Base-by-base conservation (phyloP, 2,888 invertebrate species). In the Zaprionus bogoriensis region DNA sequence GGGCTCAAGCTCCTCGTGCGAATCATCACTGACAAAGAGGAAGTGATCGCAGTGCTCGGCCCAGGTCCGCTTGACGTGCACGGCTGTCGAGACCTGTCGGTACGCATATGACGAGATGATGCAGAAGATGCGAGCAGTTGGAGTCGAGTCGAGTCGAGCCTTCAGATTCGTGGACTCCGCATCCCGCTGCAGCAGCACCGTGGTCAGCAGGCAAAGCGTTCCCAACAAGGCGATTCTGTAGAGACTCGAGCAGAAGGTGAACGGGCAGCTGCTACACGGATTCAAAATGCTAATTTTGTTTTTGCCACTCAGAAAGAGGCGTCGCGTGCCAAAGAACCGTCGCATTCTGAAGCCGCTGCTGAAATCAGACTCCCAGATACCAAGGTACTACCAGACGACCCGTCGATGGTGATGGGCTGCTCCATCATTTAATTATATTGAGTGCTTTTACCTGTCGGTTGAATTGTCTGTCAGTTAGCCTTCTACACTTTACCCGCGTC, bases 61-160 rank as follows among this genome's bases (percentile, higher is more conserved):
- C 98, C 98, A 98, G 0, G 98, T 98, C 0, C 95, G 95, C 89
- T 97, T 97, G 2, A 98, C 96, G 82, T 98, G 98, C 27, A 92
- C 93, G 0, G 98, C 98, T 0, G 42, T 42, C 0, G 4, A 2
- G 0, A 5, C 1, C 0, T 79, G 77, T 2, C 74, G 66, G 36
- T 14, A 25, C 2, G 30, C 66, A 60, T 94, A 95, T 0, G 99
- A 99, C 96, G 98, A 95, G 28, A 99, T 93, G 97, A 98, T 98
- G 89, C 99, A 99, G 2, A 99, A 92, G 72, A 99, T 95, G 55
- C 96, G 93, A 28, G 98, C 95, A 78, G 22, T 47, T 0, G 44
- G 20, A 2, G n/a, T n/a, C n/a, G n/a, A n/a, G n/a, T n/a, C n/a
- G n/a, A n/a, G n/a, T n/a, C n/a, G n/a, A n/a, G 14, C 17, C 32